phyloP scores from a whole-genome alignment of 2,888 invertebrate species.

The Erpobdella octoculata region DNA sequence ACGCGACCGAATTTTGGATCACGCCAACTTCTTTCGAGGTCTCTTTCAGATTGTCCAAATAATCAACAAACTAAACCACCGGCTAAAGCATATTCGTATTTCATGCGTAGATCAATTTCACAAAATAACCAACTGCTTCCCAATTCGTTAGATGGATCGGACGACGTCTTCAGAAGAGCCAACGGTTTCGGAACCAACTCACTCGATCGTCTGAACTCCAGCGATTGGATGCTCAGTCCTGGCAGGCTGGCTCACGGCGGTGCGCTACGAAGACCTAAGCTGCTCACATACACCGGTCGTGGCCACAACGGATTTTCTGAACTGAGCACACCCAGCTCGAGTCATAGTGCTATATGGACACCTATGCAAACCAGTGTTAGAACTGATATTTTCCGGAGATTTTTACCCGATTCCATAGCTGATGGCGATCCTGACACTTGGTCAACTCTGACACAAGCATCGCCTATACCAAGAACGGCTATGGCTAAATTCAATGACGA shows the following conservation, averaged over 20 bases:
- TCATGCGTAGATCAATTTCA: too few relatives aligned
- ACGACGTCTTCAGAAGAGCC: too few relatives aligned
- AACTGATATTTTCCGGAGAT: too few relatives aligned
- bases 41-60: background rate
- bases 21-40: background rate
- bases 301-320: background rate
- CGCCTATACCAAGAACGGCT: slow-evolving; percentile 21
- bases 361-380: too few relatives aligned
- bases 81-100: too few relatives aligned
- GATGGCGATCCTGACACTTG: background rate
- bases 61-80: background rate
- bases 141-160: too few relatives aligned
- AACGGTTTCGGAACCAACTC: background rate
- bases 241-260: background rate
- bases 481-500: slow-evolving; percentile 29
- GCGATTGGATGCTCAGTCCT: background rate
- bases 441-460: background rate
- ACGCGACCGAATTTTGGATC: background rate
- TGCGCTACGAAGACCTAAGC: too few relatives aligned
- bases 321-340: background rate
- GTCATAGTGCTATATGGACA: too few relatives aligned
- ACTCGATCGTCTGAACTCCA: background rate
- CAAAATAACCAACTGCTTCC: too few relatives aligned
- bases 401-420: too few relatives aligned
- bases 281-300: background rate